Conservation (phyloP, 1,140 invertebrate genomes). For the Diorhabda elongata region DNA sequence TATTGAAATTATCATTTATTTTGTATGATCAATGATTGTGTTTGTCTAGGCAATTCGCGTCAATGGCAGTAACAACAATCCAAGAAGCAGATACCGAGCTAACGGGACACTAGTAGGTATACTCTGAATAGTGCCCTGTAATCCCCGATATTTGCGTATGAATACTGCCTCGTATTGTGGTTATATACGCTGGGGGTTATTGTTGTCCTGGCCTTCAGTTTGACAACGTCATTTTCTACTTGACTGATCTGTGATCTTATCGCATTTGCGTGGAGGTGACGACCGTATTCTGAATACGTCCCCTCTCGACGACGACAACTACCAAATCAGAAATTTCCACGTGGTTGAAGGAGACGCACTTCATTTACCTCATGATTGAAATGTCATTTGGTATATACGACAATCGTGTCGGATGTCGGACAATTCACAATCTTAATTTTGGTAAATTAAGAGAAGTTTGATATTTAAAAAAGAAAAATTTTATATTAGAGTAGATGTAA, state of each 20-base stretch:
- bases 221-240: conserved; percentile 47
- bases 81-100: too few relatives aligned
- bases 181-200: conserved; percentile 23
- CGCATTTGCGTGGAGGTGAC: conserved; percentile 40
- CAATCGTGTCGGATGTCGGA: background rate
- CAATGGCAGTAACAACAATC: too few relatives aligned
- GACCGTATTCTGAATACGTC: conserved; percentile 31
- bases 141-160: conserved; percentile 41
- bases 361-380: conserved; percentile 11
- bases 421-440: background rate
- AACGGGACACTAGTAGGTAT: background rate
- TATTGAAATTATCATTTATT: too few relatives aligned
- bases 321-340: conserved; percentile 23
- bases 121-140: conserved; percentile 22
- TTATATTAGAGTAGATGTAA: too few relatives aligned
- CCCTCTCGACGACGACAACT: conserved; percentile 13
- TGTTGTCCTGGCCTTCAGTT: conserved; percentile 42
- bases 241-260: conserved; percentile 47
- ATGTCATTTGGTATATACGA: background rate
- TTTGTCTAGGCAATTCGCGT: too few relatives aligned
- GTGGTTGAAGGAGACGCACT: conserved; percentile 9
- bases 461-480: too few relatives aligned
- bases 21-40: too few relatives aligned
- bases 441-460: too few relatives aligned
- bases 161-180: conserved; percentile 30